Evolutionary conservation across 2,888 invertebrate genomes (phyloP).

Genomic region (Lissocephala sabroskyi): DNA sequence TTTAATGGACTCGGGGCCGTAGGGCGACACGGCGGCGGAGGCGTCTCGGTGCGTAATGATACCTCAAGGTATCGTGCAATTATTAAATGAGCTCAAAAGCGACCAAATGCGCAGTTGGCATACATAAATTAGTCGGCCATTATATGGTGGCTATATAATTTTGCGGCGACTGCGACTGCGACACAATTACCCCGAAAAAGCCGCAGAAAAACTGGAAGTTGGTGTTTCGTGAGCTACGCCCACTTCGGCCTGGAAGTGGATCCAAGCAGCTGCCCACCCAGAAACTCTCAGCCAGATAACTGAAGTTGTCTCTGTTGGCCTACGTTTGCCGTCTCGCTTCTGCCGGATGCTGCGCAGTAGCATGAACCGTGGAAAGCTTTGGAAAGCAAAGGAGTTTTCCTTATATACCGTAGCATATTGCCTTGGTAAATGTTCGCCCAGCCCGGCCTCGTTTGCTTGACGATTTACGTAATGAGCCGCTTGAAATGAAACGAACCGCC

Average conservation of each 20-base stretch:
- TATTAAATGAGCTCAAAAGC: slow-evolving; percentile 72
- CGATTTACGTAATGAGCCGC: slow-evolving; percentile 7
- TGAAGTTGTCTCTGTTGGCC: slow-evolving; percentile 1
- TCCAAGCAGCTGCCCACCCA: no score
- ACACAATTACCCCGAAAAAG: slow-evolving; percentile 37
- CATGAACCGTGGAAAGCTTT: no score
- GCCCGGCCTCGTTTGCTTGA: background rate
- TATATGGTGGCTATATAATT: slow-evolving; percentile 17
- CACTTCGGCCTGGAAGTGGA: slow-evolving; percentile 15
- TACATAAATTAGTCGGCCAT: slow-evolving; percentile 50
- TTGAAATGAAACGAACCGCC: slow-evolving; percentile 2
- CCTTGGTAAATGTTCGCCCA: background rate
- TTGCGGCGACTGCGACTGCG: slow-evolving; percentile 15
- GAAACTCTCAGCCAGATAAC: no score
- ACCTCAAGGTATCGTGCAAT: slow-evolving; percentile 72
- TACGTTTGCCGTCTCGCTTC: background rate
- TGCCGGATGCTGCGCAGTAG: no score
- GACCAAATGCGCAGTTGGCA: slow-evolving; percentile 44
- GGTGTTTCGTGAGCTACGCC: slow-evolving; percentile 41
- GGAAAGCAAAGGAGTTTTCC: no score
- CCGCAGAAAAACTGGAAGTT: slow-evolving; percentile 18
- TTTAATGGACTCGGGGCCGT: slow-evolving; percentile 33
- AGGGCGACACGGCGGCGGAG: slow-evolving; percentile 27
- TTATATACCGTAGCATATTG: background rate
- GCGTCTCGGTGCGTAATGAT: slow-evolving; percentile 55